A percentile compares a stretch with the other conserved stretches of the same genome.
phyloP scores from a whole-genome alignment of 2,113 vertebrate species.

The Oxygymnocypris stewartii region DNA sequence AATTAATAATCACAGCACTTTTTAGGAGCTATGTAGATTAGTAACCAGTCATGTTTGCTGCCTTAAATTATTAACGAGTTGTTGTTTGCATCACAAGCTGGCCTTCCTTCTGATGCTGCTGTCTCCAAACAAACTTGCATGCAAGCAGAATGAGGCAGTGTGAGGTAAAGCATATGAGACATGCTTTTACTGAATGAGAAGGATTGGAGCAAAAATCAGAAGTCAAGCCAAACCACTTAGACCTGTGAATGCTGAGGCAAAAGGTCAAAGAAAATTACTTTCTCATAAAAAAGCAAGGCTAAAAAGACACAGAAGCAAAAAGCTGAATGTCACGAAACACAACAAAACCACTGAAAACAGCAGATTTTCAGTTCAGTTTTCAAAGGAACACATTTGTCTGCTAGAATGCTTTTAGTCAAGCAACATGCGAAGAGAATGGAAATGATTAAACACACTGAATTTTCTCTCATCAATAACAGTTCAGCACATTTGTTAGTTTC shows the following conservation, averaged over 20 bases:
- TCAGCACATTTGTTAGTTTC: neutral
- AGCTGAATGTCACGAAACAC: neutral
- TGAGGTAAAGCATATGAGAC: slow-evolving; percentile 7
- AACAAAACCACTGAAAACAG: neutral
- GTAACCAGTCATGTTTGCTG: slow-evolving; percentile 62
- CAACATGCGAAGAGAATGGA: neutral
- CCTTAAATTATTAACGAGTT: slow-evolving; percentile 73
- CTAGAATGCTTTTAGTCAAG: neutral
- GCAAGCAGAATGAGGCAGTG: slow-evolving; percentile 46
- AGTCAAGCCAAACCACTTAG: slow-evolving; percentile 23
- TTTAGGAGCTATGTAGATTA: slow-evolving; percentile 67
- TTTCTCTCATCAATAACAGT: neutral
- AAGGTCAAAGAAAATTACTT: neutral
- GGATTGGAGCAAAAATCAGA: neutral
- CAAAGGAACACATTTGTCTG: neutral
- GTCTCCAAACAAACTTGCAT: slow-evolving; percentile 62
- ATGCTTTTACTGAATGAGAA: slow-evolving; percentile 22
- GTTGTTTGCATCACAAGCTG: slow-evolving; percentile 66
- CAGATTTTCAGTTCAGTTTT: neutral
- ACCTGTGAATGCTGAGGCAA: neutral
- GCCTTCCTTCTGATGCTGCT: slow-evolving; percentile 50
- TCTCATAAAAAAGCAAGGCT: neutral
- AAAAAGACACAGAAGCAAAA: neutral
- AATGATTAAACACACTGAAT: neutral
- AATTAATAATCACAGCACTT: slow-evolving; percentile 68